These are phyloP conservation scores for Pipistrellus nathusii DNA, from an alignment of 2,797 vertebrate species.

Conservation along the genomic window DNA sequence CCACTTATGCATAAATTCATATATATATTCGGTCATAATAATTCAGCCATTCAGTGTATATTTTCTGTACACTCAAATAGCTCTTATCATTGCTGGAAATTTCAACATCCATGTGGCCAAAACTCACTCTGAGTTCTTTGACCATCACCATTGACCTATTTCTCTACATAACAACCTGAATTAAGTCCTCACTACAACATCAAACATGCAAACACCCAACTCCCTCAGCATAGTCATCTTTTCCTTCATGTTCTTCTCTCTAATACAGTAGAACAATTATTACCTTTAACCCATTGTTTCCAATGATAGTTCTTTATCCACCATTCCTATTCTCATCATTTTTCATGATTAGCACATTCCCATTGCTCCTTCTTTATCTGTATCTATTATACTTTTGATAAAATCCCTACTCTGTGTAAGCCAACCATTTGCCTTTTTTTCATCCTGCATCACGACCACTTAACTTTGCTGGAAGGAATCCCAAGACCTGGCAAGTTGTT, in stretches of 20 bases:
- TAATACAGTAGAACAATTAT: background rate
- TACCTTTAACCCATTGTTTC: background rate
- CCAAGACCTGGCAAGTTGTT: background rate
- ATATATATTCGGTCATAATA: no score
- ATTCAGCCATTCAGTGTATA: background rate
- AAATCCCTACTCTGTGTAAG: background rate
- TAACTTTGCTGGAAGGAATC: constrained; percentile 1
- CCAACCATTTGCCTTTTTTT: background rate
- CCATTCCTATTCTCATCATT: background rate
- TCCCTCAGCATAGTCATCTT: background rate
- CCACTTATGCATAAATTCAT: no score
- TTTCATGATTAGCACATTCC: background rate
- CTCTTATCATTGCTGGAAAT: constrained; percentile 1
- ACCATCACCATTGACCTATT: background rate
- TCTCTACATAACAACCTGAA: background rate
- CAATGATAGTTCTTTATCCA: background rate
- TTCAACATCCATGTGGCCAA: background rate
- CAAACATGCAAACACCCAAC: background rate
- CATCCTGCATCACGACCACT: background rate
- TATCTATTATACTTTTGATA: background rate
- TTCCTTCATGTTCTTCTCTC: background rate
- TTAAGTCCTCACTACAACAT: background rate
- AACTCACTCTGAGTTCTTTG: background rate
- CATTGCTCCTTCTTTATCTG: background rate
- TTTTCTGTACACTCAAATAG: background rate